phyloP scores from a whole-genome alignment of 2,888 invertebrate genomes.

The Eilema caniola region DNA sequence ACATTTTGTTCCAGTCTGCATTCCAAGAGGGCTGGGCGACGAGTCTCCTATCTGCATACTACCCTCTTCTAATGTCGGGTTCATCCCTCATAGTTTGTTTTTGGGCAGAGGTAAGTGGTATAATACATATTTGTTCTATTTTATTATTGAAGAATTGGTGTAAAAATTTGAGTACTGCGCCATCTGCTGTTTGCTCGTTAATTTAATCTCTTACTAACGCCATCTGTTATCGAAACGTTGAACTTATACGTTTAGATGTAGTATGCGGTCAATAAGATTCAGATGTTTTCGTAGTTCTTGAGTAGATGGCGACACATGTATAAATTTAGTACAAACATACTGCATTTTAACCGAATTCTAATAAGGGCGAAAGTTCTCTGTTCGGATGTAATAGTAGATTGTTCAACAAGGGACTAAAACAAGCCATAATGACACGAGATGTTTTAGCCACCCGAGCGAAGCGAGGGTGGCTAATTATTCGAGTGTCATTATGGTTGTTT shows the following conservation, averaged over 20 bases:
- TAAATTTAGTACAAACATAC: not conserved
- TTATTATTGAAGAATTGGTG: not conserved
- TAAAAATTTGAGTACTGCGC: constrained; percentile 21
- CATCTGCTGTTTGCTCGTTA: constrained; percentile 36
- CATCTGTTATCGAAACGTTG: constrained; percentile 14
- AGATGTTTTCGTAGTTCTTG: not conserved
- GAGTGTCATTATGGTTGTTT: too few species aligned
- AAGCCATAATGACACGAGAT: too few species aligned
- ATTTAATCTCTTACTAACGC: constrained; percentile 2
- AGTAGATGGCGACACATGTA: constrained; percentile 32
- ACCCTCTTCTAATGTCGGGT: constrained; percentile 95
- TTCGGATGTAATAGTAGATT: too few species aligned
- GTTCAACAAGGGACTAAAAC: too few species aligned
- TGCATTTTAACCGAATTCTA: too few species aligned
- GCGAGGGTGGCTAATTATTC: too few species aligned
- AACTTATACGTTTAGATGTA: not conserved
- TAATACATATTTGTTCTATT: not conserved
- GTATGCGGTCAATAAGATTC: too few species aligned
- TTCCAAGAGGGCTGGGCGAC: constrained; percentile 95
- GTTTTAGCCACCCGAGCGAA: too few species aligned
- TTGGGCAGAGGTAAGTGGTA: constrained; percentile 94
- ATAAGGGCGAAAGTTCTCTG: too few species aligned
- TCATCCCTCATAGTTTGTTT: constrained; percentile 97
- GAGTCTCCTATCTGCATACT: constrained; percentile 95
- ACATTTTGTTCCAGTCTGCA: constrained; percentile 87